Evolutionary conservation across 2,113 vertebrate genomes (phyloP), one percentile per base, ranked within the genome.

Genomic region (Takifugu flavidus): DNA sequence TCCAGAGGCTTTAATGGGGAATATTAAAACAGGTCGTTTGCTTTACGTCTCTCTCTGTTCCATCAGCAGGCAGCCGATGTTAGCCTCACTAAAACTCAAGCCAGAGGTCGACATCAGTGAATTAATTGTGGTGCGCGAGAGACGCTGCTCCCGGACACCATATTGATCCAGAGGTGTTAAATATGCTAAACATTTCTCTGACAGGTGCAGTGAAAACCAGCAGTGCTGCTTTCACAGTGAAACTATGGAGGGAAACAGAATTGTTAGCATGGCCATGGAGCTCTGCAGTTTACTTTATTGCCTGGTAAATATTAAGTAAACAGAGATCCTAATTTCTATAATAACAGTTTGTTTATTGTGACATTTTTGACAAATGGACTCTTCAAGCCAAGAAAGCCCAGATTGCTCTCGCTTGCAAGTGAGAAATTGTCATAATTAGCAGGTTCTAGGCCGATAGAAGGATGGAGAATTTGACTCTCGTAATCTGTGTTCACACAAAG

Each of bases 121-220:
- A 87, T 89, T 85, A 87, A 89, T 87, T 64, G 65, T 44, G 43
- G 51, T 47, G 57, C 26, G 59, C 47, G 8, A 70, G 66, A 82
- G 72, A 70, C 54, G 65, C 73, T 57, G 26, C 69, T 86, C 62
- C 59, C n/a, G 15, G 74, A 75, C 82, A 80, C 82, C 72, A 54
- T 86, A 89, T 89, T 66, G 89, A 89, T 89, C 63, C n/a, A 0
- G 13, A 55, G 62, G 29, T 73, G 77, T 73, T 89, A 73, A 86
- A 85, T 83, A 90, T 89, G 85, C 80, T 83, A 86, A 89, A 76
- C 78, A 75, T 82, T 68, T 45, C 51, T 80, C 73, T 65, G 70
- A 78, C 43, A 58, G 59, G 70, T 63, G 68, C 74, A 75, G 67
- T 76, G 56, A 77, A 72, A 74, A 75, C 70, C 62, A 46, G 61